Base-by-base conservation (phyloP, 35 echinoderm and acorn worm genomes). In the Ophiothrix spiculata region DNA sequence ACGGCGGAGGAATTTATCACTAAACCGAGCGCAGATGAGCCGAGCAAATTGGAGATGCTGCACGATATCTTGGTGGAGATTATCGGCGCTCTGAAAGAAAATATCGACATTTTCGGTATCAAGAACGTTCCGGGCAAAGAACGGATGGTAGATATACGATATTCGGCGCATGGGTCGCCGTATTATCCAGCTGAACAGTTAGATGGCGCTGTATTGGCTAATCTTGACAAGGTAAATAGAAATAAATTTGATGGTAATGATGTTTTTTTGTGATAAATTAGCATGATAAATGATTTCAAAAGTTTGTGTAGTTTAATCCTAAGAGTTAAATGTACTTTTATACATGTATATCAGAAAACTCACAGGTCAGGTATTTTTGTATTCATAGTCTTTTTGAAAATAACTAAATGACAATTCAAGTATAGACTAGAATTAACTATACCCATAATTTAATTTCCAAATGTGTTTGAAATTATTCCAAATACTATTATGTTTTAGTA, bases 101-200 rank as follows among this genome's bases (percentile, higher is more conserved):
- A 99, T 46, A 84, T 98, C 33, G 95, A 98, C 76, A 94, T 98
- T 75, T 98, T 98, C 77, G 94, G 92, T n/a, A 79, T 99, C 0
- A 49, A 94, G 32, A 88, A 93, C 21, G 96, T 99, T 3, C 31
- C 11, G 4, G 89, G 78, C 4, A 64, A 88, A 60, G 87, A 87
- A 29, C 77, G 89, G 40, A 83, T 56, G 0, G 77, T 93, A 0
- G 96, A 99, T 54, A 87, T 99, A 1, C 74, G 96, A 23, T 99
- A 93, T 42, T 94, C 96, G 1, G 96, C 96, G 17, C 96, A 99
- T 75, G 96, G 96, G 23, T 99, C 96, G 0, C 96, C 96, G 4
- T 99, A 92, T 64, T 99, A 99, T 60, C 89, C 89, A 23, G 88
- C 96, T 0, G 96, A 99, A 31, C 28, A 86, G 56, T 73, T 99